These are phyloP conservation scores for Furcula furcula DNA, from an alignment of 2,888 invertebrate species.

Conservation along the genomic window DNA sequence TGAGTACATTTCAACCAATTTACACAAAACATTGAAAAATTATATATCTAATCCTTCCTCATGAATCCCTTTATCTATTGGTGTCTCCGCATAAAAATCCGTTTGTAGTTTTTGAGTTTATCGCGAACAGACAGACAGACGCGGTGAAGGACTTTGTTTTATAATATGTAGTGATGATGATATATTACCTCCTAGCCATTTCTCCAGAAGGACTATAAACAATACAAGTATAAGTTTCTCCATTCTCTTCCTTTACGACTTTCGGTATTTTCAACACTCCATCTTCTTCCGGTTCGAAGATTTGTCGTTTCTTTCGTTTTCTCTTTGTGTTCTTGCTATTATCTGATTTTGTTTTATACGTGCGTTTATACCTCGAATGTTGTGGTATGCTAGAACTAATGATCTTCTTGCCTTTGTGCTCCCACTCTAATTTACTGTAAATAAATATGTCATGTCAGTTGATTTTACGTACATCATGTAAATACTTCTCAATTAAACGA, in stretches of 20 bases:
- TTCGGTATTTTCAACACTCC: constrained; percentile 83
- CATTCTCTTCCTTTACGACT: constrained; percentile 84
- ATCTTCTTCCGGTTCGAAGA: constrained; percentile 64
- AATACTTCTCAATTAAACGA: no score
- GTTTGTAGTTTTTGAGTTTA: no score
- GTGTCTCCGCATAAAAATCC: no score
- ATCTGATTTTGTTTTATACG: constrained; percentile 26
- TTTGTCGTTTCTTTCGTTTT: constrained; percentile 58
- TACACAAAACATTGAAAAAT: no score
- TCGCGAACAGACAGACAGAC: no score
- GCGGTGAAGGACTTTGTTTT: no score
- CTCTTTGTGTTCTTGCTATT: constrained; percentile 31
- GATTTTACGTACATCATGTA: no score
- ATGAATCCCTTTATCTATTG: no score
- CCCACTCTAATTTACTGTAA: constrained; percentile 72
- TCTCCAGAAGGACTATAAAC: constrained; percentile 89
- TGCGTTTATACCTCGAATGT: constrained; percentile 60
- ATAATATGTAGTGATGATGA: no score
- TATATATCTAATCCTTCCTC: no score
- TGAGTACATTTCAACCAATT: no score
- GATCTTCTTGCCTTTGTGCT: constrained; percentile 67
- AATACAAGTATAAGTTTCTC: constrained; percentile 90
- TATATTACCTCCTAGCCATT: constrained; percentile 83
- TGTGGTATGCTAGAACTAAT: constrained; percentile 55
- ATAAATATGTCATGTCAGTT: no score